Conservation (phyloP, 1,140 invertebrate species). For the Megalopta genalis region DNA sequence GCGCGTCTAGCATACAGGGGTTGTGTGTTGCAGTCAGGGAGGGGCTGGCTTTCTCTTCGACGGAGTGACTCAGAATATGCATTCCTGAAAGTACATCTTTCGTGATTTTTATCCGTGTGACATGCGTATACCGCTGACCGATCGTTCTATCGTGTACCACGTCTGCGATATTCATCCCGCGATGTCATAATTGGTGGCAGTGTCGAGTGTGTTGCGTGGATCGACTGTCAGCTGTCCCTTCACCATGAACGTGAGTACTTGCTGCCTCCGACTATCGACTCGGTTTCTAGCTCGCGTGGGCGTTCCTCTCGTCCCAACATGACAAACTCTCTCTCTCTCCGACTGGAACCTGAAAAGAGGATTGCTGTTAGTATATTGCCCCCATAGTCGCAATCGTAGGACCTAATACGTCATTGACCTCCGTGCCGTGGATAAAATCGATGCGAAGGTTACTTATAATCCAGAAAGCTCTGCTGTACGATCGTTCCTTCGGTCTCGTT, state of each 20-base stretch:
- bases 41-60: conserved; percentile 54
- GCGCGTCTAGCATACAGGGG: conserved; percentile 65
- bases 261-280: conserved; percentile 54
- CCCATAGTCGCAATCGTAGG: background rate
- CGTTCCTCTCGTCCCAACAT: conserved; percentile 34
- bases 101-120: conserved; percentile 26
- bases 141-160: conserved; percentile 11
- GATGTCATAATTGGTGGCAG: conserved; percentile 48
- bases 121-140: conserved; percentile 28
- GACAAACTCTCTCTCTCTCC: background rate
- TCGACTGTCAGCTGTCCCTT: conserved; percentile 61
- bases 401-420: conserved; percentile 62
- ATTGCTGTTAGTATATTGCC: background rate
- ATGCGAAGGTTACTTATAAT: conserved; percentile 53
- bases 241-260: conserved; percentile 63
- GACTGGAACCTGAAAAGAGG: background rate
- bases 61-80: conserved; percentile 68
- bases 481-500: too few species aligned
- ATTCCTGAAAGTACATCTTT: conserved; percentile 51
- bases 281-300: conserved; percentile 39
- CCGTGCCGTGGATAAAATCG: conserved; percentile 54
- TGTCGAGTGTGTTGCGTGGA: conserved; percentile 50
- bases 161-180: conserved; percentile 2
- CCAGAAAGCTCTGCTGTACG: background rate
- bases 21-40: conserved; percentile 65